Evolutionary conservation across 2,888 invertebrate species (phyloP).

Genomic region (Nysson spinosus): DNA sequence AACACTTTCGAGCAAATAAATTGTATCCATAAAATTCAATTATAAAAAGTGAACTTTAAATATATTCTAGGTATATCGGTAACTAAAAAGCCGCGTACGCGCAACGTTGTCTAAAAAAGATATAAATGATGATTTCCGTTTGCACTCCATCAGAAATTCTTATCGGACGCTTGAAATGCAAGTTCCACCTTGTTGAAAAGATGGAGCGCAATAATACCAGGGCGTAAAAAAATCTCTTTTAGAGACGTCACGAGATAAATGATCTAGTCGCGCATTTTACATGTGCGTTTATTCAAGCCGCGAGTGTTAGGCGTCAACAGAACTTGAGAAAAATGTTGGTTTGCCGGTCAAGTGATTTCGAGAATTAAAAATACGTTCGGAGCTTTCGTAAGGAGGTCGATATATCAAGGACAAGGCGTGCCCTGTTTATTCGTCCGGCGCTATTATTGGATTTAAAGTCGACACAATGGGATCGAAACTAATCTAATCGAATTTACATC

Average conservation of each 20-base stretch:
- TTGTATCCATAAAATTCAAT: no score
- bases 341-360: constrained; percentile 44
- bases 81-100: no score
- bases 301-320: neutral
- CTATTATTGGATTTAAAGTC: constrained; percentile 45
- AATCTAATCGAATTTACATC: constrained; percentile 43
- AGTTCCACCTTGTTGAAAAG: no score
- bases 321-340: constrained; percentile 27
- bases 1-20: no score
- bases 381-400: constrained; percentile 51
- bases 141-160: no score
- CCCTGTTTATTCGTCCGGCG: constrained; percentile 45
- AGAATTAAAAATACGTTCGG: constrained; percentile 48
- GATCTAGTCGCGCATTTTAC: neutral
- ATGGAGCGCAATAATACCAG: constrained; percentile 19
- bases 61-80: no score
- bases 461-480: constrained; percentile 45
- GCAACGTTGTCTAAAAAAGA: no score
- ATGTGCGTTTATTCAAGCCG: no score
- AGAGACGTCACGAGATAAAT: constrained; percentile 34
- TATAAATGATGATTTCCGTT: no score
- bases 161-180: no score
- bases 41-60: no score
- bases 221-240: constrained; percentile 29
- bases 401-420: constrained; percentile 45